These are phyloP conservation scores for Trinectes maculatus DNA, from an alignment of 2,113 vertebrate genomes.

Conservation along the genomic window DNA sequence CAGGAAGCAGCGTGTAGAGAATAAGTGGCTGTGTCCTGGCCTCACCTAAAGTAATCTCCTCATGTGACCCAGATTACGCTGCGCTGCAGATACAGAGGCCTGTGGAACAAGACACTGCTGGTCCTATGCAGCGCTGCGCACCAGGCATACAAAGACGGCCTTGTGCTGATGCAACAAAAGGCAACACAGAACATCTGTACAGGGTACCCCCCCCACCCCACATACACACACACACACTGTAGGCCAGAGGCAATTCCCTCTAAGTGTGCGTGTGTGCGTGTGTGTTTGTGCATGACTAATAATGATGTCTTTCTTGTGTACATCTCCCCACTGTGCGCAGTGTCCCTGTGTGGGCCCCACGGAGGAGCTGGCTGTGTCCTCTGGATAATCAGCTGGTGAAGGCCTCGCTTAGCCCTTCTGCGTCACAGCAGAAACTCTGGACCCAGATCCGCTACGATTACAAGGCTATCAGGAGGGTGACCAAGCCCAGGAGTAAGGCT, in stretches of 20 bases:
- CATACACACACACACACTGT: too few relatives aligned
- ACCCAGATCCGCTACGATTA: conserved; percentile 19
- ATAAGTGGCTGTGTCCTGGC: conserved; percentile 17
- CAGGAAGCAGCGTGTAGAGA: conserved; percentile 15
- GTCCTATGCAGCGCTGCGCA: conserved; percentile 36
- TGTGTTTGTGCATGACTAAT: conserved; percentile 37
- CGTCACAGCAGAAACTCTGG: conserved; percentile 63
- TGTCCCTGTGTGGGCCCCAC: conserved; percentile 58
- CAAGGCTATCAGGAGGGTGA: conserved; percentile 49
- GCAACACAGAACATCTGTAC: conserved; percentile 75
- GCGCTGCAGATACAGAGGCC: conserved; percentile 36
- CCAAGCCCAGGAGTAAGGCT: conserved; percentile 33
- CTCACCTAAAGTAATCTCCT: conserved; percentile 52
- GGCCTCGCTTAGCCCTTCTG: conserved; percentile 59
- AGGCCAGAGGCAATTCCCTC: conserved; percentile 54
- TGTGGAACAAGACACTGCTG: conserved; percentile 37
- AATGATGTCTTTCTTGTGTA: conserved; percentile 40
- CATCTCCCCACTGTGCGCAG: conserved; percentile 17
- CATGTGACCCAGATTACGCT: conserved; percentile 61
- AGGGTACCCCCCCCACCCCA: conserved; percentile 62
- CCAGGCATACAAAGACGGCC: conserved; percentile 63
- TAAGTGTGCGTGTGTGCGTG: conserved; percentile 17
- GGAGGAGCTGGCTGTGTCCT: conserved; percentile 48
- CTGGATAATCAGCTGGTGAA: conserved; percentile 61
- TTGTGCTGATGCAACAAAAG: conserved; percentile 81